These are phyloP conservation scores for Chionomys nivalis DNA, from an alignment of 2,113 vertebrate genomes.

Conservation along the genomic window DNA sequence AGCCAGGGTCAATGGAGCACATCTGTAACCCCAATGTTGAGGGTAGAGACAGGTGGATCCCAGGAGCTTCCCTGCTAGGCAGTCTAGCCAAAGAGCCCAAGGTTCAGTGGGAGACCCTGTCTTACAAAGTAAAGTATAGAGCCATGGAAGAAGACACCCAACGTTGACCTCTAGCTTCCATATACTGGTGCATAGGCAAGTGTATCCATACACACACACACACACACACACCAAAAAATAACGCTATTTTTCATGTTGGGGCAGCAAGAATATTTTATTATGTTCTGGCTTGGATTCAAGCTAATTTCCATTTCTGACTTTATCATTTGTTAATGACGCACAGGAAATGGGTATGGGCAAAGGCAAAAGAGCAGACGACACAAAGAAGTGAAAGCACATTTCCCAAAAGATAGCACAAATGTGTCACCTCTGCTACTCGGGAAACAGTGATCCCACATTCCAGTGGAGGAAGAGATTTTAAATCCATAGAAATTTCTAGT, in stretches of 20 bases:
- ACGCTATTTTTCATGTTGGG: slow-evolving; percentile 52
- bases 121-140: not conserved
- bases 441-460: not conserved
- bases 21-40: not conserved
- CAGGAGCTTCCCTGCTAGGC: not conserved
- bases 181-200: not conserved
- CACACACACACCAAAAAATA: not conserved
- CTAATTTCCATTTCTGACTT: slow-evolving; percentile 34
- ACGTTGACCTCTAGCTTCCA: not conserved
- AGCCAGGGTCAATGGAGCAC: not conserved
- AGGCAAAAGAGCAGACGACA: not conserved
- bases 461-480: not conserved
- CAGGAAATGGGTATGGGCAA: slow-evolving; percentile 26
- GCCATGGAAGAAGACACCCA: not conserved
- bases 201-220: not conserved
- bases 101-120: not conserved
- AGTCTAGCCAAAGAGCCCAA: not conserved
- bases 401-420: slow-evolving; percentile 42
- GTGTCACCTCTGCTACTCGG: rapidly evolving
- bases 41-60: too few relatives aligned
- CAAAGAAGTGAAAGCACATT: not conserved
- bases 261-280: slow-evolving; percentile 5
- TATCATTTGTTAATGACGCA: not conserved
- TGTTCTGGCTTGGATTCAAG: not conserved
- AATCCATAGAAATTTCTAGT: not conserved